Conservation (phyloP, 2,113 vertebrate species). For the Neotragus pygmaeus region DNA sequence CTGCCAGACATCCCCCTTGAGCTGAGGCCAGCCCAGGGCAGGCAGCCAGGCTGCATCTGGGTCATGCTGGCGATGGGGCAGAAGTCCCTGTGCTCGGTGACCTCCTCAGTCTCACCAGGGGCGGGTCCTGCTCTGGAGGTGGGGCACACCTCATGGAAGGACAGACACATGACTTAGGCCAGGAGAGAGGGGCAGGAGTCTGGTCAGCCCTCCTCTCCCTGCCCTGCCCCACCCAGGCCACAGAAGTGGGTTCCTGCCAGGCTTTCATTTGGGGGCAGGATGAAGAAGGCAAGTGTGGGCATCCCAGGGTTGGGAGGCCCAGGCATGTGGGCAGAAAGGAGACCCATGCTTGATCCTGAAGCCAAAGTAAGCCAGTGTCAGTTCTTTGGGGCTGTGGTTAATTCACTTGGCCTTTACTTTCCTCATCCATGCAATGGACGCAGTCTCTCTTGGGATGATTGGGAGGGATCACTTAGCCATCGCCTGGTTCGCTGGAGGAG, state of each 20-base stretch:
- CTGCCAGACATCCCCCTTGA: neutral
- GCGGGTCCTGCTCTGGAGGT: neutral
- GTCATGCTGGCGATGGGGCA: neutral
- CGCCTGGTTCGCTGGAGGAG: neutral
- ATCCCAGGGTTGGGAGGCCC: too few relatives aligned
- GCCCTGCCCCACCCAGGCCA: neutral
- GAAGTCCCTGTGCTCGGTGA: neutral
- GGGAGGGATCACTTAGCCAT: neutral
- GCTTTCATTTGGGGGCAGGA: neutral
- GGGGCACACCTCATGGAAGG: neutral
- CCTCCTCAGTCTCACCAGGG: neutral
- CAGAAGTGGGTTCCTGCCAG: neutral
- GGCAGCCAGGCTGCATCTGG: neutral
- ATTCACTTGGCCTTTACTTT: neutral
- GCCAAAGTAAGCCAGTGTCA: neutral
- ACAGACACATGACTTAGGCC: neutral
- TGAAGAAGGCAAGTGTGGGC: neutral
- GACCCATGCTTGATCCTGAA: neutral
- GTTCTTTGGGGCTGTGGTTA: rapidly evolving
- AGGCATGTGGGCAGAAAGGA: neutral
- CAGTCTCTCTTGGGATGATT: neutral
- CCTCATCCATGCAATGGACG: neutral
- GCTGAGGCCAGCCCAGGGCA: neutral
- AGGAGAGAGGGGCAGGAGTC: neutral
- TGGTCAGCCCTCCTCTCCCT: neutral